Evolutionary conservation across 2,797 vertebrate genomes (phyloP).

Genomic region (Amblyopsis hoosieri): DNA sequence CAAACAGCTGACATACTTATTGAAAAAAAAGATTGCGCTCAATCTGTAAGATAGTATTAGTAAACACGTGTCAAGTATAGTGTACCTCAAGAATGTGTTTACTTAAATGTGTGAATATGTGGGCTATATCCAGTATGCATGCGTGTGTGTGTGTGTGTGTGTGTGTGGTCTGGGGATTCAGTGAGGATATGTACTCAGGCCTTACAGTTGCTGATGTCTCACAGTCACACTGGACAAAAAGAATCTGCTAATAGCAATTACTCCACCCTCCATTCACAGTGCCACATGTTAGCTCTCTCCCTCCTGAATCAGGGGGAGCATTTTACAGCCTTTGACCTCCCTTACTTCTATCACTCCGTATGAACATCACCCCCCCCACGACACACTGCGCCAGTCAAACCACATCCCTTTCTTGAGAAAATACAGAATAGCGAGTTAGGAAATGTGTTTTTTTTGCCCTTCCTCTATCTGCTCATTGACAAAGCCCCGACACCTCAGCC

Average conservation of each 20-base stretch:
- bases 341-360: conserved; percentile 59
- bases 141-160: conserved; percentile 14
- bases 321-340: conserved; percentile 68
- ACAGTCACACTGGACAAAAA: conserved; percentile 44
- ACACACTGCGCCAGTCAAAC: conserved; percentile 52
- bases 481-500: conserved; percentile 11
- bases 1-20: conserved; percentile 19
- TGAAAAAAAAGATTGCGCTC: conserved; percentile 39
- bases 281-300: conserved; percentile 67
- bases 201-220: conserved; percentile 24
- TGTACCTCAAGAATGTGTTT: conserved; percentile 51
- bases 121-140: conserved; percentile 1
- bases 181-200: conserved; percentile 17
- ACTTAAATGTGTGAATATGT: conserved; percentile 56
- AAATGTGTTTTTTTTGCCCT: conserved; percentile 65
- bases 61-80: conserved; percentile 49
- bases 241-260: conserved; percentile 69
- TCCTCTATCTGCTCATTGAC: conserved; percentile 54
- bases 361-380: conserved; percentile 50
- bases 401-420: conserved; percentile 41
- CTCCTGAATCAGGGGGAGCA: conserved; percentile 48
- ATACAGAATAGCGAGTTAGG: conserved; percentile 44
- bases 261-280: conserved; percentile 67
- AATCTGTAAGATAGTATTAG: conserved; percentile 23
- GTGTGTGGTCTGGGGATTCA: conserved; percentile 64